phyloP scores from a whole-genome alignment of 2,797 vertebrate genomes.

The Xyrichtys novacula region DNA sequence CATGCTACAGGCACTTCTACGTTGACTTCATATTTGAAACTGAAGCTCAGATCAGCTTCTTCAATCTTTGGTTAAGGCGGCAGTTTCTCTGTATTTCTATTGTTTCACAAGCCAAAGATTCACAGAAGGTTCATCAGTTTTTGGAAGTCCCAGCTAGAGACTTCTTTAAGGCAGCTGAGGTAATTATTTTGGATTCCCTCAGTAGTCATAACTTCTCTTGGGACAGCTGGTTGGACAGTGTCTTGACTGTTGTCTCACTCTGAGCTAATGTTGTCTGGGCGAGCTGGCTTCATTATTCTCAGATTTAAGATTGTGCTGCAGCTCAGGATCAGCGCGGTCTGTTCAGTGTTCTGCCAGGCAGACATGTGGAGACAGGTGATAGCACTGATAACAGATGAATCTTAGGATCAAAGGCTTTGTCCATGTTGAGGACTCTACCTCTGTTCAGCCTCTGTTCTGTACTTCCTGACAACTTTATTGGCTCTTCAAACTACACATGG shows the following conservation, averaged over 20 bases:
- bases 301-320: background rate
- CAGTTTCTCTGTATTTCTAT: too few relatives aligned
- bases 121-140: background rate
- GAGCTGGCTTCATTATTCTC: background rate
- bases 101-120: background rate
- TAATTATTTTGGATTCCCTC: background rate
- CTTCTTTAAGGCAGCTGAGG: background rate
- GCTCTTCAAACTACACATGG: background rate
- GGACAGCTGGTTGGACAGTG: background rate
- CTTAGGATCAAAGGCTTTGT: background rate
- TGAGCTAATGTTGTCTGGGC: background rate
- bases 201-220: background rate
- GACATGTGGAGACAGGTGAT: background rate
- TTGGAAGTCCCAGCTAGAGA: background rate
- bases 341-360: conserved; percentile 2
- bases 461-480: background rate
- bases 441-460: background rate
- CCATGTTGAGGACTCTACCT: background rate
- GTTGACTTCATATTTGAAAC: too few relatives aligned
- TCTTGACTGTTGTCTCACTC: background rate
- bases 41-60: too few relatives aligned
- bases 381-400: conserved; percentile 12
- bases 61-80: too few relatives aligned
- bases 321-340: background rate
- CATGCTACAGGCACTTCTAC: too few relatives aligned